Evolutionary conservation across 2,888 invertebrate genomes (phyloP).

Genomic region (Ecdyonurus torrentis): DNA sequence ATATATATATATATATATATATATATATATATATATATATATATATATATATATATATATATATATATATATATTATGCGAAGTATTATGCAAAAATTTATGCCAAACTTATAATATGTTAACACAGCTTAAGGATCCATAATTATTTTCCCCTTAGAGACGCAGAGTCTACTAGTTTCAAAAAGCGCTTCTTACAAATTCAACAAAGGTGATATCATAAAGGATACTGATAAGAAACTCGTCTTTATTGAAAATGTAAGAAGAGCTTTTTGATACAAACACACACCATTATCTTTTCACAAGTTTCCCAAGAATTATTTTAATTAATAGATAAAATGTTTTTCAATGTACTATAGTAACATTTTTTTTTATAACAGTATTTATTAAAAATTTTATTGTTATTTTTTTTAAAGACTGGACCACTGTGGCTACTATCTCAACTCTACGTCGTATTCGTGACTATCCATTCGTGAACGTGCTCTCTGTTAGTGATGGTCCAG

Average conservation of each 20-base stretch:
- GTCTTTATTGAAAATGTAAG: too few relatives aligned
- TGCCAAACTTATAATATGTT: too few relatives aligned
- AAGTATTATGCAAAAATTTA: neutral
- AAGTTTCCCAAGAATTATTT: neutral
- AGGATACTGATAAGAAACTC: too few relatives aligned
- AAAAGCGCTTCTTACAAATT: too few relatives aligned
- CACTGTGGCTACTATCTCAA: constrained; percentile 50
- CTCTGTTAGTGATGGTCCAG: constrained; percentile 52
- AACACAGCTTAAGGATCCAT: too few relatives aligned
- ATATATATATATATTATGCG: neutral
- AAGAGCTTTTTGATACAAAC: too few relatives aligned
- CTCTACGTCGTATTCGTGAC: constrained; percentile 36
- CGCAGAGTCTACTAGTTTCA: too few relatives aligned
- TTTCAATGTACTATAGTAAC: neutral
- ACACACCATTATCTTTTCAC: too few relatives aligned
- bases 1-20: constrained; percentile 5
- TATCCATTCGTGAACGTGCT: constrained; percentile 53
- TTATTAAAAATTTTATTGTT: neutral
- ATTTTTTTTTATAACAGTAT: neutral
- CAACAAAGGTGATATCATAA: too few relatives aligned
- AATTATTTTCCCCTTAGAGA: too few relatives aligned
- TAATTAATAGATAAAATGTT: neutral
- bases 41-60: neutral
- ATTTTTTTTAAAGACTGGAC: constrained; percentile 54
- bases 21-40: neutral